phyloP scores from a whole-genome alignment of 1,140 invertebrate species.

The Rhagoletis pomonella region DNA sequence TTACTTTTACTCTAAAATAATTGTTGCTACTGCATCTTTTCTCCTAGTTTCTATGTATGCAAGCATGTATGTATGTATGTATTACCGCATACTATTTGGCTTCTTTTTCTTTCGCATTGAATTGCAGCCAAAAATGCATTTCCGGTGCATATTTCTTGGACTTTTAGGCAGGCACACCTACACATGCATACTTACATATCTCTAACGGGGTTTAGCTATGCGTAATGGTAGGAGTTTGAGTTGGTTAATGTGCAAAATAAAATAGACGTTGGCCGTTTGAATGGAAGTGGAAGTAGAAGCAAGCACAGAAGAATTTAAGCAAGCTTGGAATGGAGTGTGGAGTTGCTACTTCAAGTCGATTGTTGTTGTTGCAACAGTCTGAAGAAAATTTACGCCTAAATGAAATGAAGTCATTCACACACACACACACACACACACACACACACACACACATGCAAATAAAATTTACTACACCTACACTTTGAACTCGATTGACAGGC shows the following conservation, averaged over 20 bases:
- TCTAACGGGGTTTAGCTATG: no score
- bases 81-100: background rate
- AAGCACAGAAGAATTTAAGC: background rate
- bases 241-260: background rate
- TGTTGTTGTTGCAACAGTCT: background rate
- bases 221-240: background rate
- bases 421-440: background rate
- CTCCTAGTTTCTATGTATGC: background rate
- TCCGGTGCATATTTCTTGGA: constrained; percentile 49
- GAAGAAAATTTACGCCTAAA: constrained; percentile 18
- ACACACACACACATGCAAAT: background rate
- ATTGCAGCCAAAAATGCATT: constrained; percentile 47
- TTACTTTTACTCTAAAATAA: constrained; percentile 33
- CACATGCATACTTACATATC: background rate
- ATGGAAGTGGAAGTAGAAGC: background rate
- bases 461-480: background rate
- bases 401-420: background rate
- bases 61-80: background rate
- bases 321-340: background rate
- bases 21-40: constrained; percentile 35
- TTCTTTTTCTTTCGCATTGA: constrained; percentile 46
- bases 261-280: background rate
- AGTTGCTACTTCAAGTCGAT: background rate
- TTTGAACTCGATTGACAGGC: background rate
- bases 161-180: background rate